Percentiles rank a stretch among this genome's conserved stretches.
These are phyloP conservation scores for Pseudomyrmex dendroicus DNA, from an alignment of 1,140 invertebrate species.

Conservation along the genomic window DNA sequence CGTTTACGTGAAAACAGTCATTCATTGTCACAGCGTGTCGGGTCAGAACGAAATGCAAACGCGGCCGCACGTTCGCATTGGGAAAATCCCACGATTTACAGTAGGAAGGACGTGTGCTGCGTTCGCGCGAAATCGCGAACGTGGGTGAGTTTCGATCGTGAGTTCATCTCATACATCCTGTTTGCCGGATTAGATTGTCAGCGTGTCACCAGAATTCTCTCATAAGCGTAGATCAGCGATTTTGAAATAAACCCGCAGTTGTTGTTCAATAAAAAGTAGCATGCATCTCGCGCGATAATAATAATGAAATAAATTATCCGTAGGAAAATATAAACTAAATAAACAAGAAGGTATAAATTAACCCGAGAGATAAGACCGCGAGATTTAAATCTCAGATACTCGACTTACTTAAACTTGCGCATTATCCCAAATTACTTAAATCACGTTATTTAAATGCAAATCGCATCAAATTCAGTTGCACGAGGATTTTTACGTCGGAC, in stretches of 20 bases:
- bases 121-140: constrained; percentile 34
- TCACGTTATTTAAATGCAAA: constrained; percentile 37
- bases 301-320: too few relatives aligned
- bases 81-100: constrained; percentile 46
- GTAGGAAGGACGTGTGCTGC: neutral
- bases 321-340: too few relatives aligned
- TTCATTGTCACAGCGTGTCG: constrained; percentile 37
- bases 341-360: neutral
- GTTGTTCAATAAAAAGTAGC: too few relatives aligned
- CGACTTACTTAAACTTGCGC: neutral
- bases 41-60: constrained; percentile 45
- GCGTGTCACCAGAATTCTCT: constrained; percentile 4
- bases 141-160: constrained; percentile 30
- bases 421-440: neutral
- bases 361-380: too few relatives aligned
- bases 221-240: constrained; percentile 12
- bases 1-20: constrained; percentile 39
- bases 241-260: neutral
- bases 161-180: constrained; percentile 46
- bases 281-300: too few relatives aligned
- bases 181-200: constrained; percentile 28
- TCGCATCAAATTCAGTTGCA: neutral
- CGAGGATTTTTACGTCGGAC: neutral
- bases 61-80: constrained; percentile 13
- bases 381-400: neutral